Evolutionary conservation across 2,888 invertebrate species (phyloP), one percentile per base, ranked within the genome.

Genomic region (Syrphus vitripennis): DNA sequence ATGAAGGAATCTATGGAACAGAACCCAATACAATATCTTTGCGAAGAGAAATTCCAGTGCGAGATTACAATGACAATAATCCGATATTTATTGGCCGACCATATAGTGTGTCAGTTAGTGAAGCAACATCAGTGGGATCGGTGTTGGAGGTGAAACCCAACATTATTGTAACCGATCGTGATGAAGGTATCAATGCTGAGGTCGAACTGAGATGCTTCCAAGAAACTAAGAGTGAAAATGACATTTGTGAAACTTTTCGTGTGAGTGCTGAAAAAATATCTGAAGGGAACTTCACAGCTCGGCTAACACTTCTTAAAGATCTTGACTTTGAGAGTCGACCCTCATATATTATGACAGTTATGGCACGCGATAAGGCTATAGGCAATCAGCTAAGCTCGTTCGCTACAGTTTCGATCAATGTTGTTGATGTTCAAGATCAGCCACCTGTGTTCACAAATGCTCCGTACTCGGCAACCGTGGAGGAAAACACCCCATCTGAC

Each of bases 351-450:
- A 93, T 96, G 88, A 95, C 94, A 59, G 91, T 97, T 2, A 93
- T 94, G 88, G 96, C 96, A 0, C 92, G 93, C 2, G 96, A 97
- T 89, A 93, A 93, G 9, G 94, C 95, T 1, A 90, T 92, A 67
- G 94, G 94, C 57, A 94, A 94, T 88, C 94, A 95, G 0, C 91
- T 96, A 5, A 94, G 94, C 40, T 95, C 96, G 0, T 92, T 94
- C 16, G 96, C 97, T 0, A 95, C 95, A 53, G 94, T 97, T 12
- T 95, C 96, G 0, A 95, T 96, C 0, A 95, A 95, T 48, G 94
- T 97, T 6, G 93, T 95, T 80, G 97, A 97, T 90, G 95, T 97
- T 0, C 97, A 95, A 90, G 97, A 97, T 91, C 97, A 97, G 89
- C 95, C 96, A 7, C 97, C 97, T 0, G 93, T 94, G n/a, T 97